phyloP scores from a whole-genome alignment of 2,113 vertebrate genomes.

The Pheucticus melanocephalus region DNA sequence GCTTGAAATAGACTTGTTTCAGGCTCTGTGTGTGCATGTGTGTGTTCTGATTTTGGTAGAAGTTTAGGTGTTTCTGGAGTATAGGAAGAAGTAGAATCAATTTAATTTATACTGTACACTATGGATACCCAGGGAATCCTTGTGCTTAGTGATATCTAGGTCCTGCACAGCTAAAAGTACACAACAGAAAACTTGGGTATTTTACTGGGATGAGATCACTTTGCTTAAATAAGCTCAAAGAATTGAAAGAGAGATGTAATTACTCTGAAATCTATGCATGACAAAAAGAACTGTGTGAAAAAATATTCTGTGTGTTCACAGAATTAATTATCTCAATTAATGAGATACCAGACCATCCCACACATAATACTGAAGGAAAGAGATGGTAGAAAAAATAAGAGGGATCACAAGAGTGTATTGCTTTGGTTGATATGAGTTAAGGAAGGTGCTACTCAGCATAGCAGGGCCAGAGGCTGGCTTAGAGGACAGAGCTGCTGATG shows the following conservation, averaged over 20 bases:
- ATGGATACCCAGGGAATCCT: neutral
- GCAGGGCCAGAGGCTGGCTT: neutral
- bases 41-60: neutral
- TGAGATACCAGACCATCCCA: neutral
- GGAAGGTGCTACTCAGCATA: neutral
- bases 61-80: neutral
- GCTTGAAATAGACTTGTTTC: neutral
- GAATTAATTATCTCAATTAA: too few relatives aligned
- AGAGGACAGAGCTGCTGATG: conserved; percentile 27
- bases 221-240: neutral
- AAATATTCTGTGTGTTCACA: neutral
- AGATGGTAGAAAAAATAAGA: neutral
- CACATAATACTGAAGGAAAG: neutral
- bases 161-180: neutral
- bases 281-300: neutral
- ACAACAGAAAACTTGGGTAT: neutral
- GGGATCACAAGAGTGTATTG: neutral
- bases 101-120: neutral
- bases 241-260: neutral
- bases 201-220: neutral
- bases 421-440: neutral
- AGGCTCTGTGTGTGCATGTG: neutral
- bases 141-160: neutral
- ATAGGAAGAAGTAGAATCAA: neutral
- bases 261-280: neutral